phyloP scores from a whole-genome alignment of 1,140 invertebrate genomes.

The Bombus turneri region DNA sequence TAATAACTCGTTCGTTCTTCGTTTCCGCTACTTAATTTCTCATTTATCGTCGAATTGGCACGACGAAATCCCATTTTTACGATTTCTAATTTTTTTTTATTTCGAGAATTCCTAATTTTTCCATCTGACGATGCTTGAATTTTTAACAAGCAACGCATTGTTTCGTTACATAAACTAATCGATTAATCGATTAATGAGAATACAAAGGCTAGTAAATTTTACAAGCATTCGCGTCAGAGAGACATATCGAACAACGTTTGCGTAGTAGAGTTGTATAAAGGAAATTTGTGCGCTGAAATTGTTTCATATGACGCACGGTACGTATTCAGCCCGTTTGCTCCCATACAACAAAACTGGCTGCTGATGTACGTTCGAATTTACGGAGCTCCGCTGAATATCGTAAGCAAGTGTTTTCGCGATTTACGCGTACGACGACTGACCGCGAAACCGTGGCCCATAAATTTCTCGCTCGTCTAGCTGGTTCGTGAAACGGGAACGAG shows the following conservation, averaged over 20 bases:
- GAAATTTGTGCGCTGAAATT: background rate
- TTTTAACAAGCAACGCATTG: no score
- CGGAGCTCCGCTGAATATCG: conserved; percentile 10
- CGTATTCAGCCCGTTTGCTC: background rate
- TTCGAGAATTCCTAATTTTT: no score
- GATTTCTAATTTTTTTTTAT: no score
- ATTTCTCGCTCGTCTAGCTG: conserved; percentile 21
- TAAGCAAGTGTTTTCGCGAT: conserved; percentile 42
- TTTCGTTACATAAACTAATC: background rate
- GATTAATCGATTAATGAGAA: background rate
- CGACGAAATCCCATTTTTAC: no score
- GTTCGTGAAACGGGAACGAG: background rate
- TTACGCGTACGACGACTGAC: conserved; percentile 23
- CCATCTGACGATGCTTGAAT: no score
- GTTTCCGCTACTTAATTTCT: no score
- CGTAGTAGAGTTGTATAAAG: background rate
- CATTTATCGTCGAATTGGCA: no score
- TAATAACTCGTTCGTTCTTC: no score
- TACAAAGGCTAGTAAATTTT: background rate
- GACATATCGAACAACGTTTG: background rate
- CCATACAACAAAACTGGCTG: background rate
- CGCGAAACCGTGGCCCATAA: conserved; percentile 26
- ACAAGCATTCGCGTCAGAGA: background rate
- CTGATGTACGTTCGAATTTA: conserved; percentile 10
- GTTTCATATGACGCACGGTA: background rate